phyloP scores from a whole-genome alignment of 1,140 invertebrate genomes.

The Achatina immaculata region DNA sequence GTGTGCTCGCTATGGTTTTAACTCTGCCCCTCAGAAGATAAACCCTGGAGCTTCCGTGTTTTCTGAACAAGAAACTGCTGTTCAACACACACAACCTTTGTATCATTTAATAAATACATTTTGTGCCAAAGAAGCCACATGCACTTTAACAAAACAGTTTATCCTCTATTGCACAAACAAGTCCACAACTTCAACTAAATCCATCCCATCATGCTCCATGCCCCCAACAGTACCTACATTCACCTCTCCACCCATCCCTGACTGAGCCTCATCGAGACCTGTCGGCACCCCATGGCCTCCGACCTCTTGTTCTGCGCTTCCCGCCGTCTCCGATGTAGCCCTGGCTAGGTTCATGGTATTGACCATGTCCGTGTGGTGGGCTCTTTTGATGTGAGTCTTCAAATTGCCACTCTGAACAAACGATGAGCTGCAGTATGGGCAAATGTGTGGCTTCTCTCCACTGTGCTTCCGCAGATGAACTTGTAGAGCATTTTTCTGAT shows the following conservation, averaged over 20 bases:
- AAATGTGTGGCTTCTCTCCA: slow-evolving; percentile 84
- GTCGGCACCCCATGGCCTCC: background rate
- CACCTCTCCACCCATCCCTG: slow-evolving; percentile 15
- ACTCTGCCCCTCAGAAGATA: too few species aligned
- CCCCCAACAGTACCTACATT: slow-evolving; percentile 16
- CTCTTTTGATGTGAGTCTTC: slow-evolving; percentile 76
- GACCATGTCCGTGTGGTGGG: slow-evolving; percentile 71
- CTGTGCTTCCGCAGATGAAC: slow-evolving; percentile 78
- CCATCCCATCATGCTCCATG: slow-evolving; percentile 24
- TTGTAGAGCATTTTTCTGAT: slow-evolving; percentile 79
- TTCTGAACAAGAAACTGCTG: too few species aligned
- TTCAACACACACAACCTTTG: too few species aligned
- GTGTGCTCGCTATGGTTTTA: too few species aligned
- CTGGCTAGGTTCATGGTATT: slow-evolving; percentile 61
- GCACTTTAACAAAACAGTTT: too few species aligned
- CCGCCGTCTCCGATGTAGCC: background rate
- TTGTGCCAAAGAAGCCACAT: too few species aligned
- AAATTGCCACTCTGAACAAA: slow-evolving; percentile 80
- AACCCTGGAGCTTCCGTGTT: too few species aligned
- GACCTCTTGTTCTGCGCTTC: background rate
- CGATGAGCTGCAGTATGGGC: slow-evolving; percentile 83
- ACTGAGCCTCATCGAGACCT: slow-evolving; percentile 18
- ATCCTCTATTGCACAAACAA: slow-evolving; percentile 34
- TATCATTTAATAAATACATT: too few species aligned
- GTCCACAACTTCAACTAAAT: slow-evolving; percentile 32